phyloP scores from a whole-genome alignment of 1,140 invertebrate genomes.

The Pararge aegeria region DNA sequence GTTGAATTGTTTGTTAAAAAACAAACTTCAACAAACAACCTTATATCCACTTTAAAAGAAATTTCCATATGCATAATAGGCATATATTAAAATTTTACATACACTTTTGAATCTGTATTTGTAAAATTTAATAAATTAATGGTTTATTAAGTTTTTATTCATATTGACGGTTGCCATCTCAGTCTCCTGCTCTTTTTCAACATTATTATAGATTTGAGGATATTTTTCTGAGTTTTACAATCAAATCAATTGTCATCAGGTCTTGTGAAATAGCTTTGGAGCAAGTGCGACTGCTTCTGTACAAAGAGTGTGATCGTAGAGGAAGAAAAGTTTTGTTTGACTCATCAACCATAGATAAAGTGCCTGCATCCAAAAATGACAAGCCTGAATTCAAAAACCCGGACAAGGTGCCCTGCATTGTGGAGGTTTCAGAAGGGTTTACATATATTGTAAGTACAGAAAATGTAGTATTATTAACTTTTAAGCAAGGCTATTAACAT shows the following conservation, averaged over 20 bases:
- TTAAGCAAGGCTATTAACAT: not conserved
- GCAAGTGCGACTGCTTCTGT: slow-evolving; percentile 89
- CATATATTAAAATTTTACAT: too few species aligned
- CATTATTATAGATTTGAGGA: too few species aligned
- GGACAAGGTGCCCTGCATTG: slow-evolving; percentile 55
- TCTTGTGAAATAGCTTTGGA: slow-evolving; percentile 72
- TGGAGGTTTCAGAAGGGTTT: slow-evolving; percentile 80
- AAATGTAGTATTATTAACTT: slow-evolving; percentile 12
- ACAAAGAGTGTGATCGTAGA: slow-evolving; percentile 90
- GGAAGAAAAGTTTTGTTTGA: slow-evolving; percentile 92
- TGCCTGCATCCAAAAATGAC: slow-evolving; percentile 66
- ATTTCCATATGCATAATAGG: too few species aligned
- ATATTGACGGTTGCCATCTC: too few species aligned
- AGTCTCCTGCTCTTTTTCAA: too few species aligned
- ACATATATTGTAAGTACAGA: slow-evolving; percentile 78
- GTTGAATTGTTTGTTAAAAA: too few species aligned
- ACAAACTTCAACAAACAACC: too few species aligned
- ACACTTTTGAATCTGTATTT: too few species aligned
- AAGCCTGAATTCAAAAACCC: slow-evolving; percentile 45
- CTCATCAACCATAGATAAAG: slow-evolving; percentile 85
- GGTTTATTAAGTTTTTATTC: too few species aligned
- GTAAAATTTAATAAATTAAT: too few species aligned
- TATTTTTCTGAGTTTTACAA: not conserved
- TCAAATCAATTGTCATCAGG: slow-evolving; percentile 37
- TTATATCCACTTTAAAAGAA: too few species aligned